phyloP scores from a whole-genome alignment of 2,888 invertebrate genomes.

The Cantharis nigra region DNA sequence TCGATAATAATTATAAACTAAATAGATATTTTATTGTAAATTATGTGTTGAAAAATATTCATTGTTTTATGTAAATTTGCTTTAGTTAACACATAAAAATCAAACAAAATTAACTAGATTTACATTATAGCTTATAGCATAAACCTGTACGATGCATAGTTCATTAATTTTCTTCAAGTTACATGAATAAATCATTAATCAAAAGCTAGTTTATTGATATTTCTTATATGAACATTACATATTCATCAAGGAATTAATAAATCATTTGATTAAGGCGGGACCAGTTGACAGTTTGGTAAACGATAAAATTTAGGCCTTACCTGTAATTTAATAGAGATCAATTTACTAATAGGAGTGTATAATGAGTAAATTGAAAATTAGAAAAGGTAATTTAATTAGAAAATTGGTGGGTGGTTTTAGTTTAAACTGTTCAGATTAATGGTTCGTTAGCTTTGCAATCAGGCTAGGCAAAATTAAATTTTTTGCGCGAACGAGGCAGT shows the following conservation, averaged over 20 bases:
- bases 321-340: conserved; percentile 15
- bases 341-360: conserved; percentile 16
- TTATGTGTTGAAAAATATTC: conserved; percentile 8
- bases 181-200: conserved; percentile 46
- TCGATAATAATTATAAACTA: not conserved
- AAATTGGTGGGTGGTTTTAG: not conserved
- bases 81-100: conserved; percentile 31
- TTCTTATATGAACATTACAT: conserved; percentile 52
- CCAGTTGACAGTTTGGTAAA: conserved; percentile 45
- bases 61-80: conserved; percentile 16
- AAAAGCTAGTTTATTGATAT: conserved; percentile 52
- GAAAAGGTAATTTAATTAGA: not conserved
- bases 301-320: conserved; percentile 31
- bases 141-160: conserved; percentile 3
- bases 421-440: conserved; percentile 4
- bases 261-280: conserved; percentile 46
- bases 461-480: conserved; percentile 6
- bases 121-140: conserved; percentile 21
- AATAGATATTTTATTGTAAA: not conserved
- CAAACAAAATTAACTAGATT: conserved; percentile 33
- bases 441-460: conserved; percentile 11
- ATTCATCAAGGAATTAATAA: conserved; percentile 53
- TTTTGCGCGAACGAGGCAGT: not conserved
- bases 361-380: not conserved
- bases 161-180: conserved; percentile 23